Percentiles rank a stretch among this genome's conserved stretches.
These are phyloP conservation scores for Felis catus DNA, from an alignment of 2,113 vertebrate genomes.

Conservation along the genomic window F.catus_Fca126_mat1.0 CM031414.1:32715501-32716000, in stretches of 20 bases:
- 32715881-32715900: not conserved
- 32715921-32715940: not conserved
- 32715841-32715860: not conserved
- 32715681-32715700: not conserved
- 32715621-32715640: not conserved
- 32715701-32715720: not conserved
- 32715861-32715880: not conserved
- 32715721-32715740: not conserved
- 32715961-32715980: not conserved
- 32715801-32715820: not conserved
- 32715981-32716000: not conserved
- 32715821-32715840: not conserved
- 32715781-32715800: not conserved
- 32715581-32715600: not conserved
- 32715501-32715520: not conserved
- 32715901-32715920: not conserved
- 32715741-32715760: not conserved
- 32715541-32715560: not conserved
- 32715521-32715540: not conserved
- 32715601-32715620: not conserved
- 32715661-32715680: not conserved
- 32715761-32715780: not conserved
- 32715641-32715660: not conserved
- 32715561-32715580: not conserved
- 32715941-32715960: not conserved